Conservation (phyloP, 64 coral and sea anemone genomes). For the Stylophora pistillata region DNA sequence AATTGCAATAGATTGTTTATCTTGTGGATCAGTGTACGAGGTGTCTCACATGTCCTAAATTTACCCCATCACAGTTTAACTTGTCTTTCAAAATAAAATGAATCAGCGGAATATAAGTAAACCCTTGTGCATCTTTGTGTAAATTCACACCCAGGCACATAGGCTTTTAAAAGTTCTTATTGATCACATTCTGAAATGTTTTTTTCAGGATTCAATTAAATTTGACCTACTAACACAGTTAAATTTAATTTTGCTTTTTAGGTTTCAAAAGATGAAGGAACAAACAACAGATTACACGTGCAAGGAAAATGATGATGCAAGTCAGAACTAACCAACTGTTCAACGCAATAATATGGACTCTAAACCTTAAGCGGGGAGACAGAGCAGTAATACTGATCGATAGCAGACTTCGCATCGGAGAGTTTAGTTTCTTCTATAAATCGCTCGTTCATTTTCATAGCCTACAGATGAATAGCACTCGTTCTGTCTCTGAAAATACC, state of each 20-base stretch:
- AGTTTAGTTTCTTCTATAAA: not conserved
- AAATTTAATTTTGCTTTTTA: not conserved
- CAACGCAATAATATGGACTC: too few relatives aligned
- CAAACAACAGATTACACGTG: slow-evolving; percentile 34
- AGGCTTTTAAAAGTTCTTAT: too few relatives aligned
- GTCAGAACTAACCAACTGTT: not conserved
- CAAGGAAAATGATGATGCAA: not conserved
- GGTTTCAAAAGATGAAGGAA: slow-evolving; percentile 29
- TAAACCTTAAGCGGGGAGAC: not conserved
- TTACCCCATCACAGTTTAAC: too few relatives aligned
- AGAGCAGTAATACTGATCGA: not conserved
- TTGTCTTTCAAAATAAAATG: too few relatives aligned
- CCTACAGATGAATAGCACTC: not conserved
- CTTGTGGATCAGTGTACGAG: too few relatives aligned
- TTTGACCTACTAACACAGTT: not conserved
- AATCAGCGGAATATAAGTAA: too few relatives aligned
- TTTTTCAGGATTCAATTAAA: not conserved
- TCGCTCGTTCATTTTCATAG: not conserved
- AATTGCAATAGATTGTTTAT: too few relatives aligned
- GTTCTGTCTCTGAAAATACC: not conserved
- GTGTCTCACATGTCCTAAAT: too few relatives aligned
- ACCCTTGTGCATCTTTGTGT: too few relatives aligned
- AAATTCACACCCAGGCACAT: too few relatives aligned
- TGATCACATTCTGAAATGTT: too few relatives aligned
- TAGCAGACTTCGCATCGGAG: not conserved